These are phyloP conservation scores for Spodoptera littoralis DNA, from an alignment of 2,888 invertebrate species.

Conservation along the genomic window DNA sequence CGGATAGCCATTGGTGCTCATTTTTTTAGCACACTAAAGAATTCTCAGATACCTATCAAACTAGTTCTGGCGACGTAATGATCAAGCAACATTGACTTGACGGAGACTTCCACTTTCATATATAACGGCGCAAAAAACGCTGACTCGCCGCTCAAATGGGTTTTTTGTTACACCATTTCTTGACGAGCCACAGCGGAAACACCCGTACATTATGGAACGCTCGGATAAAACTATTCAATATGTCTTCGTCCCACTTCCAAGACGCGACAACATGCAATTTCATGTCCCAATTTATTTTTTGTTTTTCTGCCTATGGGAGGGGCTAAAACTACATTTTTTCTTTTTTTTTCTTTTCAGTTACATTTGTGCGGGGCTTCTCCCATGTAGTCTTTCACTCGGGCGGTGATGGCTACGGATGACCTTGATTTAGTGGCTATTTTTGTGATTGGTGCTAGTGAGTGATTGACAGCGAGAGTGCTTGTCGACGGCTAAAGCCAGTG, in stretches of 20 bases:
- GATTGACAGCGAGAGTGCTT: slow-evolving; percentile 62
- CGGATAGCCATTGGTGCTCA: slow-evolving; percentile 20
- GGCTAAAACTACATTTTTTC: slow-evolving; percentile 76
- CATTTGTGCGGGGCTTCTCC: slow-evolving; percentile 73
- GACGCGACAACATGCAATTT: slow-evolving; percentile 51
- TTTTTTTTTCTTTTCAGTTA: slow-evolving; percentile 88
- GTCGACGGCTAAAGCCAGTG: slow-evolving; percentile 65
- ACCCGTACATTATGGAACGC: slow-evolving; percentile 65
- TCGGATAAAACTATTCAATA: slow-evolving; percentile 63
- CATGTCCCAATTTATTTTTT: slow-evolving; percentile 58
- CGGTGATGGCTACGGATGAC: slow-evolving; percentile 85
- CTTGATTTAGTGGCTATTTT: slow-evolving; percentile 76
- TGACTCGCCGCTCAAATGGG: slow-evolving; percentile 52
- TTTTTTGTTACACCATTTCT: slow-evolving; percentile 66
- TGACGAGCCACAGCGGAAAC: slow-evolving; percentile 61
- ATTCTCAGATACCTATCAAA: slow-evolving; percentile 42
- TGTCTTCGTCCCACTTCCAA: slow-evolving; percentile 59
- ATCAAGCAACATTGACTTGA: slow-evolving; percentile 61
- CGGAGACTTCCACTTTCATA: slow-evolving; percentile 68
- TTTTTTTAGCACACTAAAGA: slow-evolving; percentile 31
- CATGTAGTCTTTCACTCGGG: slow-evolving; percentile 76
- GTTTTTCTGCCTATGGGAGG: slow-evolving; percentile 57
- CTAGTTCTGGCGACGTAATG: slow-evolving; percentile 55
- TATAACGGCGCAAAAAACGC: slow-evolving; percentile 66
- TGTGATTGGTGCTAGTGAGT: slow-evolving; percentile 79